Evolutionary conservation across 23 tunicate genomes (phyloP).

Genomic region (Styela clava): DNA sequence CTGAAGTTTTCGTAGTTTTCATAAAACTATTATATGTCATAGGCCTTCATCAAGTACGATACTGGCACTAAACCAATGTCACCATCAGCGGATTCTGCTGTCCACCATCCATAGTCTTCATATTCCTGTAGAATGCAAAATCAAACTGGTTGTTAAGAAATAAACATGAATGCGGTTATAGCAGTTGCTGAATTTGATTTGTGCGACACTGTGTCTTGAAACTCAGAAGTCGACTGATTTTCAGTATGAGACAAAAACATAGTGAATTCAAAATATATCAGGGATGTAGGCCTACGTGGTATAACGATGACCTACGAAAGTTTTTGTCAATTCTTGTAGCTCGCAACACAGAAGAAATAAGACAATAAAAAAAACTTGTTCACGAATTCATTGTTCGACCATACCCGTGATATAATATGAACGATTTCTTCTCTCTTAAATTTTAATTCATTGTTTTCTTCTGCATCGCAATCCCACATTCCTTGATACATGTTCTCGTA

Average conservation of each 20-base stretch:
- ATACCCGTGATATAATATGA: slow-evolving; percentile 74
- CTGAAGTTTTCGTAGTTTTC: too few species aligned
- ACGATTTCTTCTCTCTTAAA: slow-evolving; percentile 84
- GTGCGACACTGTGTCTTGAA: too few species aligned
- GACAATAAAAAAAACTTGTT: too few species aligned
- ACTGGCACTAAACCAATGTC: slow-evolving; percentile 78
- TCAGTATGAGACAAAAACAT: too few species aligned
- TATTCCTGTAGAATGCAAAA: slow-evolving; percentile 46
- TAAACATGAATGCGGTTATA: background rate
- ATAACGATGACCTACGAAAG: too few species aligned
- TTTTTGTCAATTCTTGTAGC: too few species aligned
- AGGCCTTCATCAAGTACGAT: slow-evolving; percentile 78
- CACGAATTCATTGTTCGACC: too few species aligned
- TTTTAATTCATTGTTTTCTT: slow-evolving; percentile 63
- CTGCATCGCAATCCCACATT: slow-evolving; percentile 87
- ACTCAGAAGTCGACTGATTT: too few species aligned
- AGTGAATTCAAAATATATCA: too few species aligned
- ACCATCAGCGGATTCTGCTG: slow-evolving; percentile 38
- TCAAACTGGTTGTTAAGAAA: too few species aligned
- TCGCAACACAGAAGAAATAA: too few species aligned
- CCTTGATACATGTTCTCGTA: slow-evolving; percentile 77
- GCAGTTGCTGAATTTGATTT: background rate
- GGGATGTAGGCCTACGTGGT: too few species aligned
- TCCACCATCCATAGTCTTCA: slow-evolving; percentile 89
- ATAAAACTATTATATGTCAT: slow-evolving; percentile 54